Percentiles rank a stretch among this genome's conserved stretches.
These are phyloP conservation scores for Venustoraphidia nigricollis DNA, from an alignment of 2,888 invertebrate genomes.

Conservation along the genomic window DNA sequence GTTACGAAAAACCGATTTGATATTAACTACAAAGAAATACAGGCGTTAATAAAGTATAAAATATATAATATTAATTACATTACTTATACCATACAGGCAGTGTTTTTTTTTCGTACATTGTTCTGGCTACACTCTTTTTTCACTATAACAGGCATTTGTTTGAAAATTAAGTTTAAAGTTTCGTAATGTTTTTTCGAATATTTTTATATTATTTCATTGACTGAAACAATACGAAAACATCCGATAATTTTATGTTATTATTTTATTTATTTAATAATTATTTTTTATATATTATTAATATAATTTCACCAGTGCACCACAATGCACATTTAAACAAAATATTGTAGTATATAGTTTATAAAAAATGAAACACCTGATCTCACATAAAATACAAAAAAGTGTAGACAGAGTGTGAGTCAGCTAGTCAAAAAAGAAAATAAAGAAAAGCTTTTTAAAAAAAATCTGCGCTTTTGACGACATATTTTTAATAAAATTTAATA, in stretches of 20 bases:
- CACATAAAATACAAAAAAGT: constrained; percentile 8
- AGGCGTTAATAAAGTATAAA: too few species aligned
- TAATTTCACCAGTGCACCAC: background rate
- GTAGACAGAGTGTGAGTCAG: constrained; percentile 25
- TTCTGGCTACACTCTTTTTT: too few species aligned
- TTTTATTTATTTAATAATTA: background rate
- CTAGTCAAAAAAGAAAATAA: constrained; percentile 26
- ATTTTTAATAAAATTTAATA: background rate
- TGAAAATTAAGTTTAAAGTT: too few species aligned
- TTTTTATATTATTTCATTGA: too few species aligned
- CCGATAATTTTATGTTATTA: background rate
- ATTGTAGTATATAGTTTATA: constrained; percentile 32
- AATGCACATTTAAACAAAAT: constrained; percentile 22
- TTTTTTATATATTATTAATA: background rate
- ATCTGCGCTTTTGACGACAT: constrained; percentile 2
- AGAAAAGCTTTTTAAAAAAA: constrained; percentile 7
- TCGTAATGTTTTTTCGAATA: too few species aligned
- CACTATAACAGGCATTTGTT: too few species aligned
- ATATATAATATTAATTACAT: too few species aligned
- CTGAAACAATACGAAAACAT: too few species aligned
- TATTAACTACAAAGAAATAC: too few species aligned
- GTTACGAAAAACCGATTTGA: too few species aligned
- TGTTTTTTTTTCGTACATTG: too few species aligned
- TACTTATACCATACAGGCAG: too few species aligned
- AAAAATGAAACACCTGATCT: constrained; percentile 11